phyloP scores from a whole-genome alignment of 1,140 invertebrate genomes.

The Akabosia matsudoensis region DNA sequence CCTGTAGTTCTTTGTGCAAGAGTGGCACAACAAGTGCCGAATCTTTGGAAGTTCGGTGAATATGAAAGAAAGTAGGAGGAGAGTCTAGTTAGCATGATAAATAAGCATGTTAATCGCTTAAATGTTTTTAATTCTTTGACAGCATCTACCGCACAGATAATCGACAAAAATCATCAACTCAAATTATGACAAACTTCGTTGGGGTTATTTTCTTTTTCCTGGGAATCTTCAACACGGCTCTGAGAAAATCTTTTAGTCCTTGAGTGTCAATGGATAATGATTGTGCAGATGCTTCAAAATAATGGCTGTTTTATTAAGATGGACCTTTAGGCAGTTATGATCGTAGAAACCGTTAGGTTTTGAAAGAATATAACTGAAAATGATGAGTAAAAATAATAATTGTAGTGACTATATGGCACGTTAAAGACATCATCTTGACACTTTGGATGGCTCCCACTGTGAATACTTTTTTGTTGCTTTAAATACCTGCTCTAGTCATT shows the following conservation, averaged over 20 bases:
- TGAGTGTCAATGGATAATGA: too few species aligned
- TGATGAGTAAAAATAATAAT: too few species aligned
- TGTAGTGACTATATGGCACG: too few species aligned
- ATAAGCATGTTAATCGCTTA: neutral
- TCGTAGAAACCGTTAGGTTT: too few species aligned
- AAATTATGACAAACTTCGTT: neutral
- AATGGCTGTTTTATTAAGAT: too few species aligned
- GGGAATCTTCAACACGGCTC: too few species aligned
- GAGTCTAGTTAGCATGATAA: neutral
- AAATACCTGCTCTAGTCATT: neutral
- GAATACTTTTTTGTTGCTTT: neutral
- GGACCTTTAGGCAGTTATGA: too few species aligned
- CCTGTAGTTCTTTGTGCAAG: neutral
- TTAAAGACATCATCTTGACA: too few species aligned
- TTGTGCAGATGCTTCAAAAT: too few species aligned
- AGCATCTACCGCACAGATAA: neutral
- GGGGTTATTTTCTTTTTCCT: too few species aligned
- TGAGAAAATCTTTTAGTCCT: too few species aligned
- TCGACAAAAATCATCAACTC: neutral
- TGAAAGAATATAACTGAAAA: too few species aligned
- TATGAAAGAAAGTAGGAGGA: neutral
- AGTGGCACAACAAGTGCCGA: constrained; percentile 1
- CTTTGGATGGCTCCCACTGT: neutral
- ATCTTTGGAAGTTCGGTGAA: neutral
- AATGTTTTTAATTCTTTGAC: neutral